Percentiles rank a stretch among this genome's conserved stretches.
phyloP scores from a whole-genome alignment of 2,888 invertebrate genomes.

The Pterostichus madidus region DNA sequence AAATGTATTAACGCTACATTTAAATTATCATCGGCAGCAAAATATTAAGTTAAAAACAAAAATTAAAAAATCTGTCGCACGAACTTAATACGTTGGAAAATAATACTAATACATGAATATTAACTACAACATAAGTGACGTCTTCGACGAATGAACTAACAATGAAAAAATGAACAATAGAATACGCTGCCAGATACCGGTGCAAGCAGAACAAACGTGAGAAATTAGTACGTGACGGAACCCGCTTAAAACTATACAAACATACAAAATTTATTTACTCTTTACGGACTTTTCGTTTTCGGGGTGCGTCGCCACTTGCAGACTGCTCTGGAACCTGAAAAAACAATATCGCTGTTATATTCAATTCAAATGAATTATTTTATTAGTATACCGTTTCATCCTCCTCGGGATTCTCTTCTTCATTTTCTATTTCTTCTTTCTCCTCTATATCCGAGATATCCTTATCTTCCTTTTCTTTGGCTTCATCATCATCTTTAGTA shows the following conservation, averaged over 20 bases:
- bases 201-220: conserved; percentile 45
- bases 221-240: conserved; percentile 19
- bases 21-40: conserved; percentile 3
- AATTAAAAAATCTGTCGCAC: neutral
- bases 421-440: conserved; percentile 73
- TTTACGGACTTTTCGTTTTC: conserved; percentile 75
- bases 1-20: conserved; percentile 6
- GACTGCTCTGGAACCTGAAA: conserved; percentile 67
- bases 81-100: neutral
- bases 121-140: conserved; percentile 11
- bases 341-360: conserved; percentile 11
- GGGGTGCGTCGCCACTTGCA: conserved; percentile 72
- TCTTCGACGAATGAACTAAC: conserved; percentile 1
- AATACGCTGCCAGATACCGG: conserved; percentile 16
- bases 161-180: conserved; percentile 1
- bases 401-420: conserved; percentile 72
- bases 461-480: conserved; percentile 75
- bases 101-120: conserved; percentile 15
- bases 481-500: conserved; percentile 82
- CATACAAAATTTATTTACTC: conserved; percentile 69
- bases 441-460: conserved; percentile 74
- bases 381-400: conserved; percentile 69
- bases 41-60: neutral
- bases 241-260: conserved; percentile 17
- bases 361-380: conserved; percentile 21